Evolutionary conservation across 1,140 invertebrate species (phyloP).

Genomic region (Scaptomyza montana): DNA sequence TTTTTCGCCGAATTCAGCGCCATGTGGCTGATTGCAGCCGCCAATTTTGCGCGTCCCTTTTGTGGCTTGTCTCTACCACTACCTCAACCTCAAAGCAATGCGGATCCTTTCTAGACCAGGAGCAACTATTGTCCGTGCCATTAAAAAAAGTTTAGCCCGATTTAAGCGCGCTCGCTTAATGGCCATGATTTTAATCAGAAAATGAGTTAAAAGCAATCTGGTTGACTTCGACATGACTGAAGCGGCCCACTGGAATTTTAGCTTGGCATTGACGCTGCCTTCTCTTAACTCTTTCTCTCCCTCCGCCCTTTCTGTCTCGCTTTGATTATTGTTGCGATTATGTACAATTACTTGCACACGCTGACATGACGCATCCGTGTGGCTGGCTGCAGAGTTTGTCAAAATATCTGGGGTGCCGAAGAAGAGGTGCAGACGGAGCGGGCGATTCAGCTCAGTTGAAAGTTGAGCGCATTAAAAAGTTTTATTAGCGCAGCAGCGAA

Average conservation of each 20-base stretch:
- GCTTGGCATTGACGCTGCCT: constrained; percentile 1
- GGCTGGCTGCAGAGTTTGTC: constrained; percentile 17
- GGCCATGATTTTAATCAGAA: constrained; percentile 80
- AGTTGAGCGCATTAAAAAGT: constrained; percentile 71
- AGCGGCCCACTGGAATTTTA: constrained; percentile 8
- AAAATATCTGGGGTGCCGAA: constrained; percentile 12
- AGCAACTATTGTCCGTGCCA: constrained; percentile 73
- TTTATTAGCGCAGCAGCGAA: constrained; percentile 58
- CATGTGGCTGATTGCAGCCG: constrained; percentile 75
- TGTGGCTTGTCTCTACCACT: constrained; percentile 44
- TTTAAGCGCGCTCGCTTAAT: constrained; percentile 73
- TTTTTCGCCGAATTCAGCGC: constrained; percentile 67
- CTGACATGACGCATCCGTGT: constrained; percentile 39
- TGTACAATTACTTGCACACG: constrained; percentile 72
- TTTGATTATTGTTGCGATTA: constrained; percentile 64
- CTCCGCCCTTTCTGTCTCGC: constrained; percentile 17
- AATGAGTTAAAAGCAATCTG: too few species aligned
- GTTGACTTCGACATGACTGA: constrained; percentile 16
- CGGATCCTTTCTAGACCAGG: neutral
- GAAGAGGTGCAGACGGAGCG: constrained; percentile 8
- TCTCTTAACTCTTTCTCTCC: neutral
- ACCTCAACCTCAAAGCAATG: neutral
- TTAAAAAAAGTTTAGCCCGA: constrained; percentile 81
- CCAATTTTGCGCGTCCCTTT: constrained; percentile 71
- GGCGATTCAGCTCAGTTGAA: constrained; percentile 24